Conservation (phyloP, 1,140 invertebrate genomes). For the Brachionus plicatilis region DNA sequence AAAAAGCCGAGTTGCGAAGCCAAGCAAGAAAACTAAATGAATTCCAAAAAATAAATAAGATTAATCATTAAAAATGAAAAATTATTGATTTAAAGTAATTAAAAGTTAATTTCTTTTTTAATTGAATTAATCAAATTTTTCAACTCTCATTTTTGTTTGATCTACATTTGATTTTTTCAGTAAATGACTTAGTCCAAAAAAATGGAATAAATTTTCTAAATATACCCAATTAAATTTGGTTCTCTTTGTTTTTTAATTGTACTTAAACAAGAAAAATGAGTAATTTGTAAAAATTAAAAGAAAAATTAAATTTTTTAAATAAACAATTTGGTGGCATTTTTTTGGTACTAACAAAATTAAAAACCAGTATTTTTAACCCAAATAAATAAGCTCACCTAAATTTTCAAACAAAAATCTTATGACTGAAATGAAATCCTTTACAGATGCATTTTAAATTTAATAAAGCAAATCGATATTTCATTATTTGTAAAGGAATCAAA, state of each 20-base stretch:
- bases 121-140: not conserved
- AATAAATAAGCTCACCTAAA: not conserved
- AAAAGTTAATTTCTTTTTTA: not conserved
- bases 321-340: too few relatives aligned
- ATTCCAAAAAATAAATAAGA: not conserved
- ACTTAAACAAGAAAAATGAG: too few relatives aligned
- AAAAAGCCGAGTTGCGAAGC: not conserved
- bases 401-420: not conserved
- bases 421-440: not conserved
- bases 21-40: not conserved
- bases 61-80: not conserved
- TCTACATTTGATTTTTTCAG: not conserved
- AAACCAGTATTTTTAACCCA: not conserved
- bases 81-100: not conserved
- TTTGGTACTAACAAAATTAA: too few relatives aligned
- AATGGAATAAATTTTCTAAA: too few relatives aligned
- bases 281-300: too few relatives aligned
- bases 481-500: not conserved
- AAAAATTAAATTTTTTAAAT: too few relatives aligned
- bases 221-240: too few relatives aligned
- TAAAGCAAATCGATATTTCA: not conserved
- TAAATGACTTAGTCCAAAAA: too few relatives aligned
- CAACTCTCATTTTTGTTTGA: not conserved
- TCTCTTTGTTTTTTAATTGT: too few relatives aligned
- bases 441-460: not conserved